Base-by-base conservation (phyloP, 1,140 invertebrate genomes). In the Aphelenchoides avenae region DNA sequence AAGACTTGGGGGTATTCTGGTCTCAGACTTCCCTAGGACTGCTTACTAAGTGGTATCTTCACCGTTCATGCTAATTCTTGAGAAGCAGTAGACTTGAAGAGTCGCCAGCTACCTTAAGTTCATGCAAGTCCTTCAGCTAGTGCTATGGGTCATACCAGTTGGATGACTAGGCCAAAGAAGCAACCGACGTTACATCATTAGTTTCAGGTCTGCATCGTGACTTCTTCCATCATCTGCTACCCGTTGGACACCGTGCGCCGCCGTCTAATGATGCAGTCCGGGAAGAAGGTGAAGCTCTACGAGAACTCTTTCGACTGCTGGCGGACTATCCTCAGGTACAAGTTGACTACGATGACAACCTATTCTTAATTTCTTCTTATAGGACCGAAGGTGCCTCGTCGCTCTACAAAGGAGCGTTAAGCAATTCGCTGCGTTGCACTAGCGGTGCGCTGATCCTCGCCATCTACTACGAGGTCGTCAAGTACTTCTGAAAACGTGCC, bases 241-340 rank as follows among this genome's bases (percentile, higher is more conserved):
- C 70, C 70, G 2, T 41, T 73, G 26, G 70, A 73, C 57, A 73
- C 70, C 18, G 68, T 73, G 27, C 31, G 70, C 29, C 62, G 70
- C 9, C 48, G 54, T 22, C 41, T 73, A 36, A 73, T 73, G 70
- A 52, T 73, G 59, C 53, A 73, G 31, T 39, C 68, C 5, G 71
- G 68, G 2, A 58, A 56, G 39, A 53, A 47, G 26, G 42, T 39
- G 18, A 75, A 75, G 44, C 34, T 36, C 7, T 71, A 67, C 52
- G 46, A 24, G 18, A 60, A 41, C 27, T 63, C 59, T 13, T 36
- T 59, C 37, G 60, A 70, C 30, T 75, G 63, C 24, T 75, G 52
- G 47, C 42, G 27, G 24, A 59, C 46, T 24, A 64, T 69, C 27
- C 42, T 59, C 11, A 52, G 48, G 56, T 61, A n/a, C 33, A 20